Conservation (phyloP, 2,888 invertebrate genomes). For the Mythimna vitellina region DNA sequence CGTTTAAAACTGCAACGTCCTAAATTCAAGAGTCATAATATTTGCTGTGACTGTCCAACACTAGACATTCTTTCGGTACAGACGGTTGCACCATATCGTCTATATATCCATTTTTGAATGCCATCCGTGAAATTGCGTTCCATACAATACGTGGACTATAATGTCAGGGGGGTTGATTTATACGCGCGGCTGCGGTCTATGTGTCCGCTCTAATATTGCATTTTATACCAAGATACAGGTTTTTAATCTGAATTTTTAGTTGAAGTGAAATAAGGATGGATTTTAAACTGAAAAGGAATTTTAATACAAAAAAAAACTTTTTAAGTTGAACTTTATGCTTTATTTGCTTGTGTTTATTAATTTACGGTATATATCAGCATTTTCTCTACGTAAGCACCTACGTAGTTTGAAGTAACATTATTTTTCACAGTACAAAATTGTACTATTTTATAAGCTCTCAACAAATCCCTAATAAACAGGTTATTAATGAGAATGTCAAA, state of each 20-base stretch:
- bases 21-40: slow-evolving; percentile 25
- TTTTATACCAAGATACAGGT: slow-evolving; percentile 48
- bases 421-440: too few species aligned
- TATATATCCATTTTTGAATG: slow-evolving; percentile 75
- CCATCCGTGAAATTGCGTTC: slow-evolving; percentile 76
- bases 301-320: too few species aligned
- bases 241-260: slow-evolving; percentile 53
- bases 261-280: slow-evolving; percentile 15
- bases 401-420: too few species aligned
- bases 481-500: too few species aligned
- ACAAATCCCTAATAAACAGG: too few species aligned
- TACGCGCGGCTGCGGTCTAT: slow-evolving; percentile 61
- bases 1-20: slow-evolving; percentile 7
- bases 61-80: slow-evolving; percentile 57
- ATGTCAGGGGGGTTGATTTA: slow-evolving; percentile 75
- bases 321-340: too few species aligned
- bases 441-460: too few species aligned
- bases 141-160: slow-evolving; percentile 67
- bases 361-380: too few species aligned
- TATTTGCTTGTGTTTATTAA: too few species aligned
- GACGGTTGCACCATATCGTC: slow-evolving; percentile 57
- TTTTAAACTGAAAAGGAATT: not conserved
- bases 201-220: slow-evolving; percentile 59
- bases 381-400: too few species aligned
- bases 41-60: slow-evolving; percentile 37